These are phyloP conservation scores for Epinephelus cyanopodus DNA, from an alignment of 2,113 vertebrate species.

Conservation along the genomic window DNA sequence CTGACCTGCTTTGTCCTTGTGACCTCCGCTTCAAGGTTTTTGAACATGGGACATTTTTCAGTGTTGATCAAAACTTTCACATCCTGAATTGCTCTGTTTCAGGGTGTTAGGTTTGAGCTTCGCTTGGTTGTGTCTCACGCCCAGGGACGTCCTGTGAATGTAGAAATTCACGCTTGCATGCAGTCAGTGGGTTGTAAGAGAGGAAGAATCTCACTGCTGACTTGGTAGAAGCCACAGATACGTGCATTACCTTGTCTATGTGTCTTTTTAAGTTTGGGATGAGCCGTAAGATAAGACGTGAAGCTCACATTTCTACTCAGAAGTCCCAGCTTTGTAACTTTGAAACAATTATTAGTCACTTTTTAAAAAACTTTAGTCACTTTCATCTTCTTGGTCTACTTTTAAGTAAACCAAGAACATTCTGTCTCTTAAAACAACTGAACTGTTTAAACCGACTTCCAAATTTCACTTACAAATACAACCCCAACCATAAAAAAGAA, in stretches of 20 bases:
- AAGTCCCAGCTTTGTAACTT: not conserved
- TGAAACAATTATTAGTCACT: not conserved
- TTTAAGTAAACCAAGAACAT: not conserved
- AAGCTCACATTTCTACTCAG: not conserved
- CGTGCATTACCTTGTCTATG: not conserved
- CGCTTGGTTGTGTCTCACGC: not conserved
- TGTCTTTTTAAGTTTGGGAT: not conserved
- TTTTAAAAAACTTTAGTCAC: not conserved
- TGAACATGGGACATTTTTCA: constrained; percentile 32
- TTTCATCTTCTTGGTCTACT: not conserved
- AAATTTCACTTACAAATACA: not conserved
- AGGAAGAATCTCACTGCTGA: not conserved
- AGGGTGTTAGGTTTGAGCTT: not conserved
- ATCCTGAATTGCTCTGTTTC: constrained; percentile 35
- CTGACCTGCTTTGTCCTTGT: constrained; percentile 34
- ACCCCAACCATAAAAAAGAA: not conserved
- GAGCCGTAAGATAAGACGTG: not conserved
- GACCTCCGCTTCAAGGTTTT: constrained; percentile 8
- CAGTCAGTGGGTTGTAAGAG: constrained; percentile 13
- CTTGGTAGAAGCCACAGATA: rapidly evolving
- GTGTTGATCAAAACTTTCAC: constrained; percentile 40
- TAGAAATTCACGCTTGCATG: constrained; percentile 12
- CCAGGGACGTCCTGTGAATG: not conserved
- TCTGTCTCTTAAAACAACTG: not conserved
- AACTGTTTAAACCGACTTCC: not conserved